Evolutionary conservation across 2,888 invertebrate species (phyloP).

Genomic region (Syritta pipiens): DNA sequence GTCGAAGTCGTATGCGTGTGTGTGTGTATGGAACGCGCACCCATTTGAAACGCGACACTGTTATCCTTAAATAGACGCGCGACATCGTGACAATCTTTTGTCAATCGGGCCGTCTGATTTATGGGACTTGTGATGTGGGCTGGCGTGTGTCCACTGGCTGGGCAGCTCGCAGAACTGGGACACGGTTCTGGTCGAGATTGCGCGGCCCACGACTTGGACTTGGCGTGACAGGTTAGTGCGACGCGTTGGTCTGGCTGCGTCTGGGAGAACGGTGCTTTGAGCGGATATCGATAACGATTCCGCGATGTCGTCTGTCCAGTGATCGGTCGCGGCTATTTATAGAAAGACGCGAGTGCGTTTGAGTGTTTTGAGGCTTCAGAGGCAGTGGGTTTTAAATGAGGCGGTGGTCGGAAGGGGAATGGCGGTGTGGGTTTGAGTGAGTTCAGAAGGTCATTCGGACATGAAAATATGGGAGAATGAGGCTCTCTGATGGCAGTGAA

Average conservation of each 20-base stretch:
- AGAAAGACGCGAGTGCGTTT: too few relatives aligned
- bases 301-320: too few relatives aligned
- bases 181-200: too few relatives aligned
- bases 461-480: too few relatives aligned
- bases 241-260: background rate
- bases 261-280: conserved; percentile 46
- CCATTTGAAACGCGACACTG: conserved; percentile 54
- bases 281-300: conserved; percentile 55
- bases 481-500: too few relatives aligned
- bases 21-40: conserved; percentile 6
- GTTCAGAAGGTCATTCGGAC: too few relatives aligned
- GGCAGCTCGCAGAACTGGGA: conserved; percentile 44
- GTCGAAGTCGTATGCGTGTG: conserved; percentile 46
- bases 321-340: too few relatives aligned
- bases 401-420: too few relatives aligned
- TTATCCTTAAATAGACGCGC: conserved; percentile 58
- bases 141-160: conserved; percentile 8
- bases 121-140: conserved; percentile 45
- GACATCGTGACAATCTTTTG: conserved; percentile 60
- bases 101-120: conserved; percentile 64
- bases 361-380: too few relatives aligned
- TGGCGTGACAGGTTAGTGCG: background rate
- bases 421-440: too few relatives aligned
- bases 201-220: background rate
- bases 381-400: too few relatives aligned